Evolutionary conservation across 1,140 invertebrate species (phyloP).

Genomic region (Triops longicaudatus): DNA sequence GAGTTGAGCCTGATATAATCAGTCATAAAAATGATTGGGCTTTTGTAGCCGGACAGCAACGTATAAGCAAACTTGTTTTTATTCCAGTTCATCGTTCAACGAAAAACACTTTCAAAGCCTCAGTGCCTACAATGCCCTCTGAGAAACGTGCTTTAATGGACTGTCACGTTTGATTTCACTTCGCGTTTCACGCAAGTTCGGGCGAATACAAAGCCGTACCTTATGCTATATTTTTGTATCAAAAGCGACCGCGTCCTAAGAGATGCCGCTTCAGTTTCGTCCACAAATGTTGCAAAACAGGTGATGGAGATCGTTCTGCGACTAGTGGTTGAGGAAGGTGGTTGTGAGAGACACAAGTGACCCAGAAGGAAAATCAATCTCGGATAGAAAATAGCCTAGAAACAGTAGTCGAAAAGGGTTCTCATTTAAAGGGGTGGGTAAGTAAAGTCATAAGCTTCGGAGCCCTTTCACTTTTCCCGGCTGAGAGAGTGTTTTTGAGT

Average conservation of each 20-base stretch:
- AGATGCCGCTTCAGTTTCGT: too few relatives aligned
- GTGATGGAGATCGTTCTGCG: too few relatives aligned
- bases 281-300: too few relatives aligned
- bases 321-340: too few relatives aligned
- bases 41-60: not conserved
- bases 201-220: not conserved
- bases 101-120: too few relatives aligned
- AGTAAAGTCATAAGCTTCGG: not conserved
- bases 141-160: not conserved
- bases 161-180: conserved; percentile 1
- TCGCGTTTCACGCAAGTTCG: not conserved
- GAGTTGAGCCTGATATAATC: not conserved
- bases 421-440: not conserved
- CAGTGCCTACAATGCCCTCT: not conserved
- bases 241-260: too few relatives aligned
- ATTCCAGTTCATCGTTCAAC: not conserved
- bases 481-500: not conserved
- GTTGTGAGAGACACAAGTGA: not conserved
- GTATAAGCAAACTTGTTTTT: not conserved
- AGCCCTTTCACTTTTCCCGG: not conserved
- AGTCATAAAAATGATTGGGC: not conserved
- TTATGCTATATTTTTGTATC: not conserved
- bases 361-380: not conserved
- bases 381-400: not conserved
- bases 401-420: not conserved